Evolutionary conservation across 2,888 invertebrate species (phyloP).

Genomic region (Escarpia spicata): DNA sequence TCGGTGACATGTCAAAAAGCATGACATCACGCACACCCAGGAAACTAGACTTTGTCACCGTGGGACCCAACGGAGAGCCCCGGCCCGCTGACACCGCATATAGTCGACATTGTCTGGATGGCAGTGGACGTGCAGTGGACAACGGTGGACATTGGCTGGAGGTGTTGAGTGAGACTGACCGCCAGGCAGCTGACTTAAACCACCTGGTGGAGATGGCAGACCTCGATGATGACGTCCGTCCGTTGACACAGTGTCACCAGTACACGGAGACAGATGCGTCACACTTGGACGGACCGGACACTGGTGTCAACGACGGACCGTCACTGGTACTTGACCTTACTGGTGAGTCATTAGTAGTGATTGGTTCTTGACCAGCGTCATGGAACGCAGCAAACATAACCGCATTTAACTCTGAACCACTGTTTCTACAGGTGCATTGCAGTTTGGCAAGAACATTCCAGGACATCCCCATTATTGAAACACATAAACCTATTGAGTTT

Average conservation of each 20-base stretch:
- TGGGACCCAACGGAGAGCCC: background rate
- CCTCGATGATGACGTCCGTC: background rate
- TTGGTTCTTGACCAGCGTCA: background rate
- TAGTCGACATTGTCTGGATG: background rate
- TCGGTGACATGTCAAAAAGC: background rate
- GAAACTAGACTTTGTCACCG: background rate
- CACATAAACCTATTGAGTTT: no score
- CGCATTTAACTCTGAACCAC: no score
- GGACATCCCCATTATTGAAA: no score
- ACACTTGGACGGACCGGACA: background rate
- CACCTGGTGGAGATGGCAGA: slow-evolving; percentile 12
- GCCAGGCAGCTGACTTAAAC: background rate
- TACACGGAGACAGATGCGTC: background rate
- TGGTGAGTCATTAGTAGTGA: background rate
- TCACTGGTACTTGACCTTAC: background rate
- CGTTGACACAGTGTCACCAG: background rate
- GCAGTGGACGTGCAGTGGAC: background rate
- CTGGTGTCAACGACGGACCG: background rate
- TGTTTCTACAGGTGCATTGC: no score
- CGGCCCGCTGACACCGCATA: background rate
- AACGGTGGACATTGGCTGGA: background rate
- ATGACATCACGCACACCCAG: background rate
- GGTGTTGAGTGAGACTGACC: background rate
- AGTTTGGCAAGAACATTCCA: no score
- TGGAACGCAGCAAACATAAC: no score